A percentile compares a stretch with the other conserved stretches of the same genome.
phyloP scores from a whole-genome alignment of 2,888 invertebrate genomes.

The Chirona hameri region DNA sequence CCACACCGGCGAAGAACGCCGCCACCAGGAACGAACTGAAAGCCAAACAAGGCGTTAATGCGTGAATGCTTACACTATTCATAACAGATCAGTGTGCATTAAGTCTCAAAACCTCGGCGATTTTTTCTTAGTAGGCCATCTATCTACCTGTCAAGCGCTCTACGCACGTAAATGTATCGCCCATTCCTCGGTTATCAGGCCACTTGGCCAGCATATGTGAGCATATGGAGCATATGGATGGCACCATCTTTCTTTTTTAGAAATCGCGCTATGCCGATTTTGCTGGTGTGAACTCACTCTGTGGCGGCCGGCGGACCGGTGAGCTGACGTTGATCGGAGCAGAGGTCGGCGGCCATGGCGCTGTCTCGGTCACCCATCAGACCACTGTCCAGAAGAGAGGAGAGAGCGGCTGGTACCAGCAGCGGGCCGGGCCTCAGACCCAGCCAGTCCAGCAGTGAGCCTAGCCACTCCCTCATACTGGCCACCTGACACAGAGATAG shows the following conservation, averaged over 20 bases:
- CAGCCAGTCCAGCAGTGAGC: not conserved
- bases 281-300: not conserved
- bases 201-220: too few species aligned
- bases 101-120: too few species aligned
- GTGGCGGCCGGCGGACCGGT: not conserved
- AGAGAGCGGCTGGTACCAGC: not conserved
- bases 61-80: too few species aligned
- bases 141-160: too few species aligned
- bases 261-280: too few species aligned
- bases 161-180: too few species aligned
- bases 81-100: too few species aligned
- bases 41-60: not conserved
- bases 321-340: not conserved
- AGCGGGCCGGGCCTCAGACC: not conserved
- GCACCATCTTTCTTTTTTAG: too few species aligned
- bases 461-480: not conserved
- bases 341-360: constrained; percentile 2
- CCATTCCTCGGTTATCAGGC: too few species aligned
- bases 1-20: not conserved
- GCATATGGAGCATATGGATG: too few species aligned
- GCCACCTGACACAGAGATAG: not conserved
- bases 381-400: not conserved
- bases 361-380: not conserved
- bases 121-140: too few species aligned
- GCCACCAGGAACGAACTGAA: not conserved